These are phyloP conservation scores for Andrena minutula DNA, from an alignment of 2,888 invertebrate species.

Conservation along the genomic window DNA sequence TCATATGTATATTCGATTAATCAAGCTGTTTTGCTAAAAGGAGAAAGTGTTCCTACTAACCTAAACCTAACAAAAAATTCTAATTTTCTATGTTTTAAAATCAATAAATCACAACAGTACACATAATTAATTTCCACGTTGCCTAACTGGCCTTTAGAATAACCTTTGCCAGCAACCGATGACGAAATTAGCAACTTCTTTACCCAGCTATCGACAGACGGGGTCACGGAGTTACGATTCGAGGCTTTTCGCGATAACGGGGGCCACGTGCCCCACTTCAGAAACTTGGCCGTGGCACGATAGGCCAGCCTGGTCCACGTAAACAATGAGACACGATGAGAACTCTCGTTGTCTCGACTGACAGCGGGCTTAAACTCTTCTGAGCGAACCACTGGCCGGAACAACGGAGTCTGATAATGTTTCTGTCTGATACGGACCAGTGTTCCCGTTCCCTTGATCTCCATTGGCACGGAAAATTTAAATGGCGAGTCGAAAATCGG, in stretches of 20 bases:
- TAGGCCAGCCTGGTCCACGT: conserved; percentile 54
- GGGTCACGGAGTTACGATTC: conserved; percentile 21
- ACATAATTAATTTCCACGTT: no score
- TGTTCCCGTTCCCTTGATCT: conserved; percentile 25
- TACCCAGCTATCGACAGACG: conserved; percentile 16
- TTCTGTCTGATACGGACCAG: conserved; percentile 41
- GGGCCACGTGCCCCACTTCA: conserved; percentile 60
- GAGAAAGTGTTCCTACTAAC: no score
- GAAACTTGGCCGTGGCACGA: conserved; percentile 61
- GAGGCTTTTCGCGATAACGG: conserved; percentile 34
- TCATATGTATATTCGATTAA: no score
- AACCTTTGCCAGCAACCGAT: background rate
- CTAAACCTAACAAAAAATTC: no score
- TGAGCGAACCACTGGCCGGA: conserved; percentile 45
- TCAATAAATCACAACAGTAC: no score
- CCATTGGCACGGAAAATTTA: conserved; percentile 41
- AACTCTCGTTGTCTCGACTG: conserved; percentile 54
- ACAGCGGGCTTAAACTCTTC: conserved; percentile 71
- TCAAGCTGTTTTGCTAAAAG: no score
- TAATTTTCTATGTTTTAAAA: no score
- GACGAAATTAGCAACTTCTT: conserved; percentile 3
- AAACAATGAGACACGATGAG: conserved; percentile 61
- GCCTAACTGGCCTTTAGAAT: background rate
- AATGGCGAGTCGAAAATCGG: conserved; percentile 12
- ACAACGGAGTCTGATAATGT: conserved; percentile 49